Evolutionary conservation across 92 coral and sea anemone genomes (phyloP), one percentile per base, ranked within the genome.

Genomic region (Isaurus tuberculatus): DNA sequence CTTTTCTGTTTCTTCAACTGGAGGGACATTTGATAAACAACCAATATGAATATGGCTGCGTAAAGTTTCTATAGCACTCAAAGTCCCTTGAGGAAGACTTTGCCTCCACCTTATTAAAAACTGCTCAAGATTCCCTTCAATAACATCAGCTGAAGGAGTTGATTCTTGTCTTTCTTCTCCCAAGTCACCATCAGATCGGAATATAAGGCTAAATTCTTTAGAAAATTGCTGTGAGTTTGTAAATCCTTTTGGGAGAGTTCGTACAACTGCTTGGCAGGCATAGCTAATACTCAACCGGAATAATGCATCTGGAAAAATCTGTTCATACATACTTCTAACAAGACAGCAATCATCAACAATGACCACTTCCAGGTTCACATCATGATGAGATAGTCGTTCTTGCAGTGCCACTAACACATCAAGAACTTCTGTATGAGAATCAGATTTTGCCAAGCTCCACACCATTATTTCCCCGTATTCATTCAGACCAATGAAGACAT

Each of bases 271-370:
- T 75, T 53, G 84, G 30, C 88, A 73, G 1, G 94, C 91, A 73
- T 93, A 77, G 82, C 68, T 77, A 8, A 77, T 37, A 55, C 82
- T 77, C 27, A 77, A 58, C 55, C 82, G 57, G 68, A 77, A 60
- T 31, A 77, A 20, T 34, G 69, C 70, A 34, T 58, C 58, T 27
- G 91, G 91, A 77, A 83, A 88, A 25, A 87, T 71, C 25, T 64
- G 72, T 29, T 83, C 82, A 61, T 86, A 86, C 55, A 87, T 58
- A 27, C 82, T 83, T 48, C 36, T 25, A 10, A 65, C 92, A 20
- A 88, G 87, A 32, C 97, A 93, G 63, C 97, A 93, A 36, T 89
- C 92, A 51, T 93, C 97, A 2, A 93, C 91, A 36, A 88, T 33
- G 25, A 93, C 81, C 60, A 91, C 87, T 28, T 91, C 91, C 36